Percentiles rank a stretch among this genome's conserved stretches.
Evolutionary conservation across 2,888 invertebrate species (phyloP).

Genomic region (Phengaris arion): DNA sequence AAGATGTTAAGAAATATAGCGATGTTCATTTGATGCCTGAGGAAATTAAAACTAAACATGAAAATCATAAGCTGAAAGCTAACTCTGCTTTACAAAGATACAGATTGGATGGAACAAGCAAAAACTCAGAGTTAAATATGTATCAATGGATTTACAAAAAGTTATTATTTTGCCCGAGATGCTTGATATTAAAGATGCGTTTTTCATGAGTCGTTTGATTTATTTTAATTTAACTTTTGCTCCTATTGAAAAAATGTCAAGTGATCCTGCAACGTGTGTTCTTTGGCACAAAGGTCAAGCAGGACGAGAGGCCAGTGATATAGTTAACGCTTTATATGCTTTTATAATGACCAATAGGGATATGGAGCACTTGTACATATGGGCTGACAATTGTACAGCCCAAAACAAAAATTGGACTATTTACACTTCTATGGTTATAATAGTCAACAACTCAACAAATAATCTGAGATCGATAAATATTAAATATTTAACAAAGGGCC

Average conservation of each 20-base stretch:
- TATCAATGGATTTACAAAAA: constrained; percentile 30
- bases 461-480: constrained; percentile 33
- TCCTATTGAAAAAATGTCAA: constrained; percentile 8
- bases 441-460: constrained; percentile 27
- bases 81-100: not conserved
- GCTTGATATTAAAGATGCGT: constrained; percentile 16
- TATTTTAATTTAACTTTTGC: constrained; percentile 28
- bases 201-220: constrained; percentile 19
- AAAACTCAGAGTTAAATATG: constrained; percentile 32
- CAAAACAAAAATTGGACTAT: constrained; percentile 19
- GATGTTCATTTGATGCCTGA: constrained; percentile 25
- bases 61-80: not conserved
- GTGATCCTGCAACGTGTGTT: not conserved
- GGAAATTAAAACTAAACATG: not conserved
- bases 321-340: not conserved
- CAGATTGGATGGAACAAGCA: constrained; percentile 31
- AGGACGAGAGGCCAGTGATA: constrained; percentile 11
- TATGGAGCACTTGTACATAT: constrained; percentile 26
- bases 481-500: constrained; percentile 36
- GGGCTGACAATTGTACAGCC: constrained; percentile 30
- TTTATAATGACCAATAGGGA: constrained; percentile 24
- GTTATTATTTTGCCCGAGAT: not conserved
- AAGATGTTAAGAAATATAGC: not conserved
- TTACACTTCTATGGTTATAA: constrained; percentile 4
- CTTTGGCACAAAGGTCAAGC: constrained; percentile 3